Base-by-base conservation (phyloP, 2,888 invertebrate genomes). In the Ectemnius continuus region DNA sequence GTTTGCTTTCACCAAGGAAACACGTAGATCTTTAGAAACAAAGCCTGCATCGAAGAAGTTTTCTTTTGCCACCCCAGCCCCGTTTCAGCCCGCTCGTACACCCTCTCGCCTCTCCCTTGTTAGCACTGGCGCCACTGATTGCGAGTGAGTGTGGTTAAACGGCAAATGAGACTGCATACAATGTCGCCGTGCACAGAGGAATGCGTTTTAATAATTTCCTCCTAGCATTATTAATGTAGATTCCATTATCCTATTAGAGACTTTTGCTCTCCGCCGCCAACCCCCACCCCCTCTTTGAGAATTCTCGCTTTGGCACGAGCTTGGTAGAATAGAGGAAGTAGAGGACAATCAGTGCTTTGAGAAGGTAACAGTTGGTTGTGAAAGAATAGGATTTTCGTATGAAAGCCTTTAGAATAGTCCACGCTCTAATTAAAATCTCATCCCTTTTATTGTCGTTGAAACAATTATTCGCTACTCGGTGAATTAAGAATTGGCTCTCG, bases 121-220 rank as follows among this genome's bases (percentile, higher is more conserved):
- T 36, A 36, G 36, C 36, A 36, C 36, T 18, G 2, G 11, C 48
- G n/a, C 13, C 23, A 28, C n/a, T 3, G 16, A 67, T 61, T 58
- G 16, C 46, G 65, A 36, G 8, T 57, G 57, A 47, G 46, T 47
- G 18, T 20, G 67, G 28, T 26, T 5, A 23, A 63, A 61, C 52
- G 18, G 61, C 70, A 70, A 64, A 70, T 56, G 45, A 56, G 73
- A 69, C 69, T 67, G 63, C 67, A 14, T 18, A 13, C 13, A 56
- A 47, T 57, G n/a, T 48, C 62, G 36, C 56, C 8, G 28, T 20
- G n/a, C 11, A 4, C 18, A 45, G 47, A 46, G 23, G 36, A 45
- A 47, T 63, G 6, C n/a, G 58, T 46, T 56, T 69, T 69, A 36
- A n/a, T 67, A 67, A 62, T 62, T 11, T 57, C 26, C 16, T 4